Percentiles rank a stretch among this genome's conserved stretches.
phyloP scores from a whole-genome alignment of 2,888 invertebrate genomes.

The Hybos culiciformis region DNA sequence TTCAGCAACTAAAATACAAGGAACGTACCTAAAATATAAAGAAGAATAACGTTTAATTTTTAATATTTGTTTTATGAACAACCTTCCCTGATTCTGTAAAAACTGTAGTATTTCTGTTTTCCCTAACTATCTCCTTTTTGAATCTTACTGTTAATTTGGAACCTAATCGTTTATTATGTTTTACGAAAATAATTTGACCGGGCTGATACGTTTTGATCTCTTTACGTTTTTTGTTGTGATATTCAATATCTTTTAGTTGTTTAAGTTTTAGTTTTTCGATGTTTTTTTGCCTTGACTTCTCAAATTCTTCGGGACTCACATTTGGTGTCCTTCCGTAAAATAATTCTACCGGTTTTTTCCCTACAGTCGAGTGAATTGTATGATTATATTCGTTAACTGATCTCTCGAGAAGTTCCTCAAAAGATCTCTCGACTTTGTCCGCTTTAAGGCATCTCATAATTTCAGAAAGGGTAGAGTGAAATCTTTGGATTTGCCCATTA shows the following conservation, averaged over 20 bases:
- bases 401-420: slow-evolving; percentile 12
- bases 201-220: slow-evolving; percentile 7
- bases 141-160: slow-evolving; percentile 9
- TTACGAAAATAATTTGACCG: slow-evolving; percentile 8
- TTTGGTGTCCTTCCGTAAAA: slow-evolving; percentile 11
- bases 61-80: slow-evolving; percentile 6
- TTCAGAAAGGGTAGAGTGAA: slow-evolving; percentile 14
- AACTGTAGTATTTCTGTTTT: slow-evolving; percentile 9
- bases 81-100: slow-evolving; percentile 8
- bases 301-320: slow-evolving; percentile 11
- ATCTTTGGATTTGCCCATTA: slow-evolving; percentile 13
- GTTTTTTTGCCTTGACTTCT: slow-evolving; percentile 8
- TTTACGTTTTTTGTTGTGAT: slow-evolving; percentile 10
- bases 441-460: slow-evolving; percentile 14
- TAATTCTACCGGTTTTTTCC: slow-evolving; percentile 12
- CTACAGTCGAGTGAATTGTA: slow-evolving; percentile 11
- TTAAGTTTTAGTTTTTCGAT: slow-evolving; percentile 12
- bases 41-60: neutral
- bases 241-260: slow-evolving; percentile 10
- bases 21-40: no score
- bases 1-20: neutral
- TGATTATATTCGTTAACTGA: slow-evolving; percentile 12
- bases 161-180: slow-evolving; percentile 7
- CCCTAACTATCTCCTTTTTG: slow-evolving; percentile 10
- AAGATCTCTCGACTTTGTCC: slow-evolving; percentile 6